A percentile compares a stretch with the other conserved stretches of the same genome.
These are phyloP conservation scores for Coecobrya sp. DNA, from an alignment of 2,888 invertebrate species.

Conservation along the genomic window DNA sequence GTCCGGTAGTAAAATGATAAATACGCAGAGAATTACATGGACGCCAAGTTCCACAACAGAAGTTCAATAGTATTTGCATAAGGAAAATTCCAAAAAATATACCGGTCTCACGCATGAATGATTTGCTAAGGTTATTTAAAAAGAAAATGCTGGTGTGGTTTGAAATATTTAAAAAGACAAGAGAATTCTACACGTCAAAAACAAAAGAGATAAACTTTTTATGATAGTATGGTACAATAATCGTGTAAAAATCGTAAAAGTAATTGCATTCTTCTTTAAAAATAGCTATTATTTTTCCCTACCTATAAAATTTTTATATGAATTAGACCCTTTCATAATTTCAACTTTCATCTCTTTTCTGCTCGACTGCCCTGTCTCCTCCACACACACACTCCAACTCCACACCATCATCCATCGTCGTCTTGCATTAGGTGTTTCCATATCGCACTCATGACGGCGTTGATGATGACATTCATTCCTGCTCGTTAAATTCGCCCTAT, in stretches of 20 bases:
- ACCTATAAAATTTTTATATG: neutral
- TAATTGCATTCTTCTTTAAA: neutral
- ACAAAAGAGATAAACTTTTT: neutral
- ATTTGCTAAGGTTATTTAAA: too few relatives aligned
- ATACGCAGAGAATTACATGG: too few relatives aligned
- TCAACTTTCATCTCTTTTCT: slow-evolving; percentile 54
- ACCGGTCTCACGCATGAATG: too few relatives aligned
- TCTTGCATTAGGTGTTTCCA: slow-evolving; percentile 43
- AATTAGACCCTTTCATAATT: slow-evolving; percentile 32
- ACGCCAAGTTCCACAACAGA: too few relatives aligned
- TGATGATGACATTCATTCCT: slow-evolving; percentile 62
- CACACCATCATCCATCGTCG: neutral
- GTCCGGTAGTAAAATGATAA: neutral
- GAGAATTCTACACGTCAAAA: neutral
- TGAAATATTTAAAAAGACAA: neutral
- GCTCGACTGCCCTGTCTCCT: slow-evolving; percentile 61
- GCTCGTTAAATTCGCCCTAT: slow-evolving; percentile 41
- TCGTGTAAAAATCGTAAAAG: neutral
- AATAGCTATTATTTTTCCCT: neutral
- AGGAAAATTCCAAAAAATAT: too few relatives aligned
- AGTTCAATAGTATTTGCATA: too few relatives aligned
- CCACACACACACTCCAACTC: neutral
- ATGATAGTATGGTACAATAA: neutral
- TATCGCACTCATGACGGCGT: slow-evolving; percentile 1
- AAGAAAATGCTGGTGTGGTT: too few relatives aligned